Evolutionary conservation across 1,140 invertebrate genomes (phyloP).

Genomic region (Hylaeus anthracinus): DNA sequence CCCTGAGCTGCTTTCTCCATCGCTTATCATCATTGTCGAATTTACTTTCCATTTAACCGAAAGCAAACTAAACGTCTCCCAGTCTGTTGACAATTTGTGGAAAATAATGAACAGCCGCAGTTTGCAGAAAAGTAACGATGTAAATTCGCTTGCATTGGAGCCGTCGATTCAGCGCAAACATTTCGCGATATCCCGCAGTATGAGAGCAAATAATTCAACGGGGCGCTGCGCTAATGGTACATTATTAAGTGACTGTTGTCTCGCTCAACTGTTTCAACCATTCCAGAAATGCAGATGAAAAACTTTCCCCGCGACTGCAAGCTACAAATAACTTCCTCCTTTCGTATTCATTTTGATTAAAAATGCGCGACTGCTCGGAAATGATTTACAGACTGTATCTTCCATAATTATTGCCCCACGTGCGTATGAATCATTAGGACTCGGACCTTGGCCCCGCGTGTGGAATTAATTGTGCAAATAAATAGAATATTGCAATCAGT

Average conservation of each 20-base stretch:
- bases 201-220: conserved; percentile 22
- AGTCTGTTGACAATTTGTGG: not conserved
- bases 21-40: not conserved
- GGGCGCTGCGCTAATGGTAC: not conserved
- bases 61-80: not conserved
- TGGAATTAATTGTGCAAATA: no score
- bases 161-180: conserved; percentile 1
- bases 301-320: not conserved
- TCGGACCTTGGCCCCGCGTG: no score
- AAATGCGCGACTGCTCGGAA: no score
- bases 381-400: no score
- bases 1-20: no score
- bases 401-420: no score
- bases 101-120: conserved; percentile 4
- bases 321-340: no score
- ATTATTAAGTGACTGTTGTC: not conserved
- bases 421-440: no score
- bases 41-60: not conserved
- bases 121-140: conserved; percentile 4
- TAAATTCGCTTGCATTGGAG: conserved; percentile 1
- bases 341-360: no score
- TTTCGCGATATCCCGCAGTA: conserved; percentile 1
- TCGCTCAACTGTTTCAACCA: not conserved
- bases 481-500: no score
- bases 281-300: no score